Evolutionary conservation across 2,888 invertebrate genomes (phyloP).

Genomic region (Conops quadrifasciatus): DNA sequence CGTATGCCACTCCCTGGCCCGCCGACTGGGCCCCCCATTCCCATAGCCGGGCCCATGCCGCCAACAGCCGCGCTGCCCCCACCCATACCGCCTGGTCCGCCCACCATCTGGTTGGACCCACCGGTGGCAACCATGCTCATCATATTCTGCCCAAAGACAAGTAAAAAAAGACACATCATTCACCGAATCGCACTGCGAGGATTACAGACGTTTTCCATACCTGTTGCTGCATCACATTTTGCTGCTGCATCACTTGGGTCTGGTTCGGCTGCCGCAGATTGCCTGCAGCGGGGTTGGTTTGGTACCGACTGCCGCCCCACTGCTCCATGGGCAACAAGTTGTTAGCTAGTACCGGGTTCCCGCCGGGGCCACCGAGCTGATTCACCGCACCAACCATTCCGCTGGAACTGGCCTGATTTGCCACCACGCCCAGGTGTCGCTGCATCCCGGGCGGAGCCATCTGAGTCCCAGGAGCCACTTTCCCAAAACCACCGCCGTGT

Average conservation of each 20-base stretch:
- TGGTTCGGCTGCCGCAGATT: constrained; percentile 66
- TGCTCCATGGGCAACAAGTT: constrained; percentile 69
- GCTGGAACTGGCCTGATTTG: constrained; percentile 57
- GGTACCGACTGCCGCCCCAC: constrained; percentile 67
- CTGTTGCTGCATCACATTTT: constrained; percentile 61
- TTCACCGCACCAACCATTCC: constrained; percentile 52
- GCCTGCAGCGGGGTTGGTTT: constrained; percentile 62
- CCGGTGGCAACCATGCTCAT: constrained; percentile 60
- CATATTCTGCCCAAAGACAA: constrained; percentile 53
- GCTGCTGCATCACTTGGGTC: constrained; percentile 66
- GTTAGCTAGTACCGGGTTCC: constrained; percentile 64
- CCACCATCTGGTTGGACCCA: constrained; percentile 57
- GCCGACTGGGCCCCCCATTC: constrained; percentile 41
- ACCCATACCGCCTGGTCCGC: constrained; percentile 48
- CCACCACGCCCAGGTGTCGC: constrained; percentile 61
- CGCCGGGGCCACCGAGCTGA: constrained; percentile 49
- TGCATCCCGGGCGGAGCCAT: constrained; percentile 68
- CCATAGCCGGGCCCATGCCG: constrained; percentile 50
- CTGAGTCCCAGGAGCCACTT: constrained; percentile 66
- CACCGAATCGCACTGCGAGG: too few species aligned
- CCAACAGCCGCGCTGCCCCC: constrained; percentile 53
- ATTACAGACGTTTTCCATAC: constrained; percentile 35
- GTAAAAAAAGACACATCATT: constrained; percentile 31
- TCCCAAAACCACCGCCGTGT: constrained; percentile 77
- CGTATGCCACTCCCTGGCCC: constrained; percentile 53